A percentile compares a stretch with the other conserved stretches of the same genome.
Evolutionary conservation across 2,888 invertebrate species (phyloP).

Genomic region (Stenchaetothrips biformis): DNA sequence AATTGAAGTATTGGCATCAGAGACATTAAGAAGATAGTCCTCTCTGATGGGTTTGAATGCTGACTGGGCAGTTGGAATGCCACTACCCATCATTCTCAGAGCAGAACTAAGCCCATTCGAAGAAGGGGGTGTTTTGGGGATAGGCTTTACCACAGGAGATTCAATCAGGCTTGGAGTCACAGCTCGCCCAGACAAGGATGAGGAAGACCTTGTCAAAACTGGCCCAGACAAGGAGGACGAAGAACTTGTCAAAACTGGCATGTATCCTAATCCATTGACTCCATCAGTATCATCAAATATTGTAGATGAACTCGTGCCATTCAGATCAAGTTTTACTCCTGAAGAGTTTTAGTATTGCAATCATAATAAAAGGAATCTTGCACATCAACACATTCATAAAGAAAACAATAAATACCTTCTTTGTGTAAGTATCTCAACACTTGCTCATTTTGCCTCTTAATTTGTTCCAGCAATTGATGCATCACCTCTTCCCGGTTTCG

Average conservation of each 20-base stretch:
- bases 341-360: background rate
- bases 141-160: background rate
- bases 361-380: background rate
- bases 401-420: background rate
- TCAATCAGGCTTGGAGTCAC: background rate
- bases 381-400: background rate
- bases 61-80: background rate
- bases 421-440: background rate
- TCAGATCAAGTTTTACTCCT: background rate
- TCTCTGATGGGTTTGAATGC: constrained; percentile 1
- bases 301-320: background rate
- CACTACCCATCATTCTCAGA: background rate
- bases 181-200: background rate
- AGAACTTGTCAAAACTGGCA: background rate
- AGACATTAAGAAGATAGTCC: background rate
- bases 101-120: background rate
- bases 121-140: background rate
- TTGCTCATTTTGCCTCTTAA: background rate
- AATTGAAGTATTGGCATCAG: background rate
- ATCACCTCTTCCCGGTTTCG: background rate
- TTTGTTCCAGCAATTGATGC: constrained; percentile 3
- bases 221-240: background rate
- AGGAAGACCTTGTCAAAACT: background rate
- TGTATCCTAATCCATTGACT: background rate
- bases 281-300: background rate